phyloP scores from a whole-genome alignment of 1,140 invertebrate genomes.

The Philaenus spumarius region DNA sequence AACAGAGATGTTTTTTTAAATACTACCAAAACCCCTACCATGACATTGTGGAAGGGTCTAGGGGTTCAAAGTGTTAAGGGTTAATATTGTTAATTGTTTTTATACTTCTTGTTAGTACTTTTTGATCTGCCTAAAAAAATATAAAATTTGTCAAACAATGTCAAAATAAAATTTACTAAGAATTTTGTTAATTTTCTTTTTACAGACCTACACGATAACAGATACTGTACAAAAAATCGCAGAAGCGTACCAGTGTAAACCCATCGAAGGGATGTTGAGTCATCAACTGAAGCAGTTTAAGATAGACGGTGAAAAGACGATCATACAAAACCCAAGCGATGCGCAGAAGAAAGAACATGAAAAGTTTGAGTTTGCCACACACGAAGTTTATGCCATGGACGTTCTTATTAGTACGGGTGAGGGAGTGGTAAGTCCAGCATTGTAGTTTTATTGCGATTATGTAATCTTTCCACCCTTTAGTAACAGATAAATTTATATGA shows the following conservation, averaged over 20 bases:
- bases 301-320: conserved; percentile 98
- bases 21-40: too few relatives aligned
- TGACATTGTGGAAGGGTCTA: too few relatives aligned
- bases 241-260: conserved; percentile 91
- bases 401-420: conserved; percentile 93
- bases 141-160: too few relatives aligned
- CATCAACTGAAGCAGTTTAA: conserved; percentile 95
- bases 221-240: conserved; percentile 90
- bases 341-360: conserved; percentile 97
- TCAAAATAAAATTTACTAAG: too few relatives aligned
- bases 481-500: too few relatives aligned
- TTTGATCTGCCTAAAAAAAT: too few relatives aligned
- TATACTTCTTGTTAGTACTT: too few relatives aligned
- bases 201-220: conserved; percentile 85
- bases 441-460: too few relatives aligned
- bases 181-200: conserved; percentile 33
- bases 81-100: too few relatives aligned
- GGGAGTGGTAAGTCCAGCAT: conserved; percentile 60
- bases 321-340: conserved; percentile 97
- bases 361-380: conserved; percentile 90
- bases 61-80: too few relatives aligned
- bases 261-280: conserved; percentile 97
- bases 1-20: too few relatives aligned
- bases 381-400: conserved; percentile 99
- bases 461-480: too few relatives aligned